Evolutionary conservation across 2,888 invertebrate species (phyloP), one percentile per base, ranked within the genome.

Genomic region (Mythimna albipuncta): DNA sequence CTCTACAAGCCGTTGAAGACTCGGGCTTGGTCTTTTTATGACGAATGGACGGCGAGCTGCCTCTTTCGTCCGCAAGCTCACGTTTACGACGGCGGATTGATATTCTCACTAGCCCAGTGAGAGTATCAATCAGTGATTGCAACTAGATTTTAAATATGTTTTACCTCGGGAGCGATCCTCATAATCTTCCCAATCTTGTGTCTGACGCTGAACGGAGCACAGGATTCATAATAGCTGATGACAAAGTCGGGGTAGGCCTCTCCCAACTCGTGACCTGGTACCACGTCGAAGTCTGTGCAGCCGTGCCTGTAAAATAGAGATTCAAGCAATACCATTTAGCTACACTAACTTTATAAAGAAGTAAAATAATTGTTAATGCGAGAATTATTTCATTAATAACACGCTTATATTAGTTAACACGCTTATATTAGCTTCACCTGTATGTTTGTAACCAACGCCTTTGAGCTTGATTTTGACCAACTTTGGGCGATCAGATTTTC

Each of bases 211-310:
- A 96, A 96, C 0, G 96, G 96, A 0, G 89, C 95, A 73, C 96
- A 95, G 0, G 90, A 85, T 76, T 97, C 97, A 85, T 97, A 97
- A 91, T 97, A 98, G 57, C 93, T 93, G 52, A 98, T 97, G 11
- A 97, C 96, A 84, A 97, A 96, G 81, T 97, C 97, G 0, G 97
- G 97, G 87, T 96, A 97, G 0, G 97, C 95, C 64, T 96, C 94
- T 11, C 97, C 97, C 0, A 97, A 92, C 55, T 97, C 97, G n/a
- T 96, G 94, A 0, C 97, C 97, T 0, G 97, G 94, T 0, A 98
- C 97, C 61, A 97, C 96, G 84, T 98, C 97, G n/a, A 97, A 95
- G 86, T 97, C 97, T 41, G 96, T 92, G 83, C 97, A 97, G 64
- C 94, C 96, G 85, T 95, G 94, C 96, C 96, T 96, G 89, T 10